Percentiles rank a stretch among this genome's conserved stretches.
Evolutionary conservation across 2,797 vertebrate genomes (phyloP).

Genomic region (Muscicapa striata): DNA sequence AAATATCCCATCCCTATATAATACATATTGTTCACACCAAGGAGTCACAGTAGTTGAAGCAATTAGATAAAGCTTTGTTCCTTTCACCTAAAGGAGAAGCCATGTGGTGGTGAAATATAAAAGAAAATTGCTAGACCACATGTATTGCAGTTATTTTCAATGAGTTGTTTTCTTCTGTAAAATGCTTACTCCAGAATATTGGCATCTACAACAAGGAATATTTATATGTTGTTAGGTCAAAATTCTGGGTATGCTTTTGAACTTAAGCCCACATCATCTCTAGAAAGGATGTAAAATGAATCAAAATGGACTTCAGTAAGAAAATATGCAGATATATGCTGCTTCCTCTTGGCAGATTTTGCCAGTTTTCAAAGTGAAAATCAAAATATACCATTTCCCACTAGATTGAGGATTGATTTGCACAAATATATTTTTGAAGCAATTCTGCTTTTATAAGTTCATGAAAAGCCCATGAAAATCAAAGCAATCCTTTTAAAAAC

Average conservation of each 20-base stretch:
- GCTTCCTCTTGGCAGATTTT: background rate
- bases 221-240: background rate
- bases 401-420: background rate
- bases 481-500: background rate
- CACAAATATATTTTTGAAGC: background rate
- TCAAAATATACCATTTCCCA: background rate
- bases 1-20: background rate
- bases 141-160: background rate
- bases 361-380: background rate
- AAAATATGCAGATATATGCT: background rate
- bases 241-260: background rate
- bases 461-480: background rate
- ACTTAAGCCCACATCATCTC: background rate
- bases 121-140: background rate
- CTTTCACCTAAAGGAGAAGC: constrained; percentile 46
- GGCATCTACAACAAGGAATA: background rate
- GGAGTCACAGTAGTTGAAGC: background rate
- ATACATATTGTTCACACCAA: background rate
- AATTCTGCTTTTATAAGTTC: background rate
- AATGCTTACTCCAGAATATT: background rate
- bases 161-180: background rate
- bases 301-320: background rate
- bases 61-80: background rate
- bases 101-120: background rate
- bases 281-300: background rate